Evolutionary conservation across 1,140 invertebrate species (phyloP).

Genomic region (Drosophila mayri): DNA sequence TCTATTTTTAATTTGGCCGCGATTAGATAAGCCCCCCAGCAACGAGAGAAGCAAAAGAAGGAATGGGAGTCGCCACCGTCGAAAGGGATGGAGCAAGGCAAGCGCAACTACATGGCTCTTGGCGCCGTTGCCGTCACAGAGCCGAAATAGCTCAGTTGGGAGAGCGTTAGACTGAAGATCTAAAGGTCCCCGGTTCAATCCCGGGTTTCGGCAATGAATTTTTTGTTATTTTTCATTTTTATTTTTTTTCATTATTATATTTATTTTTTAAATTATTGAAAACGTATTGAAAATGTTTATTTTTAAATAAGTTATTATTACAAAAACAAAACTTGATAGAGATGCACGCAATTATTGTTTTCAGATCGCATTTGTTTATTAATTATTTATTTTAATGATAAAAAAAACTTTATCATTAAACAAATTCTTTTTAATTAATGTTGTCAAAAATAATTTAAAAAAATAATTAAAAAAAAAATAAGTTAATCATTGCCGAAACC

Average conservation of each 20-base stretch:
- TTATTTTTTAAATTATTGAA: too few species aligned
- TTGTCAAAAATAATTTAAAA: not conserved
- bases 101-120: conserved; percentile 11
- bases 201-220: conserved; percentile 88
- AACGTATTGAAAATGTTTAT: too few species aligned
- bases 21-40: conserved; percentile 70
- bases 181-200: conserved; percentile 92
- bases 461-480: too few species aligned
- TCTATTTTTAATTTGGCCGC: conserved; percentile 63
- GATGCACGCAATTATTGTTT: too few species aligned
- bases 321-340: too few species aligned
- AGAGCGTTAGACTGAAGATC: conserved; percentile 93
- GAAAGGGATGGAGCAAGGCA: not conserved
- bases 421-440: not conserved
- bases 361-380: not conserved
- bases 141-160: conserved; percentile 89
- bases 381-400: not conserved
- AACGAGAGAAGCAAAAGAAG: not conserved
- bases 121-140: not conserved
- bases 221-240: not conserved
- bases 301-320: too few species aligned
- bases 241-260: not conserved
- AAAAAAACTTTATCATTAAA: not conserved
- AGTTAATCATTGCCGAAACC: conserved; percentile 89
- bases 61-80: not conserved